A percentile compares a stretch with the other conserved stretches of the same genome.
phyloP scores from a whole-genome alignment of 2,113 vertebrate species.

The Heterochromis multidens region DNA sequence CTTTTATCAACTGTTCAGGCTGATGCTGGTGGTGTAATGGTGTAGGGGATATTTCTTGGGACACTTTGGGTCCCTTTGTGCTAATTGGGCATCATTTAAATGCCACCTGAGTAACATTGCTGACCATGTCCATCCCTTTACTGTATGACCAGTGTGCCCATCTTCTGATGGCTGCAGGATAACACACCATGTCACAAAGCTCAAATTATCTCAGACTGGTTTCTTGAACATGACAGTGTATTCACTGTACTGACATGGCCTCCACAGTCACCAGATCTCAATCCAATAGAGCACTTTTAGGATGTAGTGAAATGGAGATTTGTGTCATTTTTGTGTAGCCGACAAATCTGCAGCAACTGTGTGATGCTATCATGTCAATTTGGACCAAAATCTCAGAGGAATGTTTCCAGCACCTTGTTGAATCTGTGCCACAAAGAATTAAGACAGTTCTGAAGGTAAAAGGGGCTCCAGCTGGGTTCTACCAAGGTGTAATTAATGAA shows the following conservation, averaged over 20 bases:
- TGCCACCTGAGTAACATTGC: background rate
- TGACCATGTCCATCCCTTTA: background rate
- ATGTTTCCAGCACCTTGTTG: background rate
- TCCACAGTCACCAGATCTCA: too few species aligned
- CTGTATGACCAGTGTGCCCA: background rate
- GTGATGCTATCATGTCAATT: background rate
- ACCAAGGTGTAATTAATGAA: background rate
- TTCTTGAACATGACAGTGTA: background rate
- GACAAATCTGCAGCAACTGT: too few species aligned
- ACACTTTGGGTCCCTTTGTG: background rate
- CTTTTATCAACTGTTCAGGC: background rate
- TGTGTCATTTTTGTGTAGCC: background rate
- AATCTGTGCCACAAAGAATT: background rate
- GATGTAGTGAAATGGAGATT: background rate
- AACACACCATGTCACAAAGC: too few species aligned
- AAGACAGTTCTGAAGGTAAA: background rate
- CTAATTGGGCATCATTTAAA: background rate
- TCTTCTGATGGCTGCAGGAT: background rate
- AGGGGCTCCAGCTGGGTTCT: background rate
- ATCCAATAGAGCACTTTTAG: background rate
- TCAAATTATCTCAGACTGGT: background rate
- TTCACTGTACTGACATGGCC: background rate
- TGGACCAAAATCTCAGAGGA: too few species aligned
- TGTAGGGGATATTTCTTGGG: background rate
- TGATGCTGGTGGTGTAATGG: background rate